Percentiles rank a stretch among this genome's conserved stretches.
These are phyloP conservation scores for Poecilia picta DNA, from an alignment of 2,797 vertebrate genomes.

Conservation along the genomic window DNA sequence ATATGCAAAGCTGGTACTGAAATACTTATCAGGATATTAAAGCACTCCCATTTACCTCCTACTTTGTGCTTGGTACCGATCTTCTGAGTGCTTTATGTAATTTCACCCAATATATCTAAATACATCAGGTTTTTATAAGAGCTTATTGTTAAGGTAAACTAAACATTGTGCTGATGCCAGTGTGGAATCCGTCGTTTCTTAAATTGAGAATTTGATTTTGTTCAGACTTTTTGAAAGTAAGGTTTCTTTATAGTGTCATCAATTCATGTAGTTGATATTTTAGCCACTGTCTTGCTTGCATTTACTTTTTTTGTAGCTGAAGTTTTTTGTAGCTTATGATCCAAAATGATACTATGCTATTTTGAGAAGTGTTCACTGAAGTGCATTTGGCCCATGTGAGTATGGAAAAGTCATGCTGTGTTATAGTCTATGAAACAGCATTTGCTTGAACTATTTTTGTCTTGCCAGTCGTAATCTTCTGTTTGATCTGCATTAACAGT, in stretches of 20 bases:
- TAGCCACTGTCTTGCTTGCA: too few species aligned
- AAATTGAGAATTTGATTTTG: background rate
- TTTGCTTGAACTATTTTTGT: background rate
- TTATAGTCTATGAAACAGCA: background rate
- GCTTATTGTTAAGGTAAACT: conserved; percentile 1
- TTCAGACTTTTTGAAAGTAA: background rate
- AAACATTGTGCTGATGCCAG: background rate
- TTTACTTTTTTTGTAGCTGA: too few species aligned
- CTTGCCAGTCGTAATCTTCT: background rate
- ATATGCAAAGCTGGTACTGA: conserved; percentile 35
- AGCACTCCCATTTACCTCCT: conserved; percentile 37
- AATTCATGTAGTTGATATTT: too few species aligned
- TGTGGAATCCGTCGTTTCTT: background rate
- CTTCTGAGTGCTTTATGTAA: background rate
- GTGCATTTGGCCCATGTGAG: background rate
- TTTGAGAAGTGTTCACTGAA: background rate
- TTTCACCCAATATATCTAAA: background rate
- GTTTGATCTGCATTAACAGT: background rate
- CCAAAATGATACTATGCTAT: background rate
- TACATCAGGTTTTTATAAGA: conserved; percentile 13
- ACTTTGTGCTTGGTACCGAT: conserved; percentile 29
- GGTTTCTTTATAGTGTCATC: background rate
- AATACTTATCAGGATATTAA: conserved; percentile 31
- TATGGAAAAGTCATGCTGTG: background rate
- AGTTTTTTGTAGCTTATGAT: background rate